Evolutionary conservation across 2,888 invertebrate species (phyloP).

Genomic region (Rhodophaea formosa): DNA sequence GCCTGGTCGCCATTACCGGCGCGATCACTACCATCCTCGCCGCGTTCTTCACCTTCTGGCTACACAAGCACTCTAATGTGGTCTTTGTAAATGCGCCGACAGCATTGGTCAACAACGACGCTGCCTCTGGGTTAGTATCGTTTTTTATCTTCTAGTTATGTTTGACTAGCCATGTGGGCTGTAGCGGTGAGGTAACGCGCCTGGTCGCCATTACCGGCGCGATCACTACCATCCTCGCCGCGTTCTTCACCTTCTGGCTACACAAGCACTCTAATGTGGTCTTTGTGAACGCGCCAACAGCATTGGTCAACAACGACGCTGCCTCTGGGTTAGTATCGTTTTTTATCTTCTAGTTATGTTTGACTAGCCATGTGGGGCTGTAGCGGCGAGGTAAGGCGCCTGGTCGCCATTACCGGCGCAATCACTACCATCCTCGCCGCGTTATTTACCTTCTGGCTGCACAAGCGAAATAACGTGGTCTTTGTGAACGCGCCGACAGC

Average conservation of each 20-base stretch:
- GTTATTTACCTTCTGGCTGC: slow-evolving; percentile 57
- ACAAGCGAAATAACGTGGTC: slow-evolving; percentile 39
- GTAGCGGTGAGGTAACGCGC: slow-evolving; percentile 11
- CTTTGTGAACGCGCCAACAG: slow-evolving; percentile 38
- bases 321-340: slow-evolving; percentile 47
- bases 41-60: slow-evolving; percentile 57
- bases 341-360: not conserved
- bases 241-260: slow-evolving; percentile 59
- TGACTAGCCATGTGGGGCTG: slow-evolving; percentile 18
- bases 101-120: slow-evolving; percentile 36
- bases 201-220: slow-evolving; percentile 49
- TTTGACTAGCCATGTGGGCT: not conserved
- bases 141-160: not conserved
- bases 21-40: slow-evolving; percentile 43
- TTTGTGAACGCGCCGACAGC: slow-evolving; percentile 39
- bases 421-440: slow-evolving; percentile 45
- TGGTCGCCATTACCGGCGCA: slow-evolving; percentile 49
- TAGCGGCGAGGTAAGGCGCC: slow-evolving; percentile 16
- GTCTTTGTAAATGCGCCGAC: slow-evolving; percentile 44
- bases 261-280: slow-evolving; percentile 41
- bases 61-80: slow-evolving; percentile 39
- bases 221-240: slow-evolving; percentile 43
- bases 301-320: slow-evolving; percentile 38
- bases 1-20: slow-evolving; percentile 49
- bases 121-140: slow-evolving; percentile 48